A percentile compares a stretch with the other conserved stretches of the same genome.
Conservation (phyloP, 2,113 vertebrate species). For the Epinephelus fuscoguttatus region DNA sequence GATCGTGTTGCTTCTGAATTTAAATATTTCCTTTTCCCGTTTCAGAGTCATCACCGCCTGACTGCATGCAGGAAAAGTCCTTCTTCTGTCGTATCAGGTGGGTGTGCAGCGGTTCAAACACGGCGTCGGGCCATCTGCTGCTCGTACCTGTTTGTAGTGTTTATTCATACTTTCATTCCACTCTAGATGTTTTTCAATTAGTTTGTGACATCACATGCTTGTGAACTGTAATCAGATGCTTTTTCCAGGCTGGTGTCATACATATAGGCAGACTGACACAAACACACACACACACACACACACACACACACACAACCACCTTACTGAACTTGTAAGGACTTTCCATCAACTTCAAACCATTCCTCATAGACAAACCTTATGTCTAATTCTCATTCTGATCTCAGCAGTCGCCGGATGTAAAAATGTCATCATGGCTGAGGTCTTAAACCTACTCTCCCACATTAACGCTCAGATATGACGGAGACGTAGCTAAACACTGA, state of each 20-base stretch:
- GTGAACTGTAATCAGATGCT: slow-evolving; percentile 36
- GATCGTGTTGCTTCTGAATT: slow-evolving; percentile 57
- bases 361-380: neutral
- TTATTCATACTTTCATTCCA: slow-evolving; percentile 66
- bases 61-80: slow-evolving; percentile 94
- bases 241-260: slow-evolving; percentile 46
- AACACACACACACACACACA: neutral
- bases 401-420: neutral
- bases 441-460: neutral
- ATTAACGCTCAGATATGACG: neutral
- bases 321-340: neutral
- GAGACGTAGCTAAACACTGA: slow-evolving; percentile 17
- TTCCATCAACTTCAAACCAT: neutral
- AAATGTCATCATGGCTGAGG: neutral
- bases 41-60: slow-evolving; percentile 90
- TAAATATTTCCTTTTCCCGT: slow-evolving; percentile 48
- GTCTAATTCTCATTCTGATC: neutral
- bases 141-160: slow-evolving; percentile 23
- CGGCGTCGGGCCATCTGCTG: slow-evolving; percentile 65
- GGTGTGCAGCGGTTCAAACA: slow-evolving; percentile 51
- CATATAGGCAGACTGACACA: slow-evolving; percentile 16
- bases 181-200: slow-evolving; percentile 51
- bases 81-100: slow-evolving; percentile 98
- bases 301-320: neutral
- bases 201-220: slow-evolving; percentile 62